phyloP scores from a whole-genome alignment of 2,113 vertebrate species.

The Isichthys henryi region DNA sequence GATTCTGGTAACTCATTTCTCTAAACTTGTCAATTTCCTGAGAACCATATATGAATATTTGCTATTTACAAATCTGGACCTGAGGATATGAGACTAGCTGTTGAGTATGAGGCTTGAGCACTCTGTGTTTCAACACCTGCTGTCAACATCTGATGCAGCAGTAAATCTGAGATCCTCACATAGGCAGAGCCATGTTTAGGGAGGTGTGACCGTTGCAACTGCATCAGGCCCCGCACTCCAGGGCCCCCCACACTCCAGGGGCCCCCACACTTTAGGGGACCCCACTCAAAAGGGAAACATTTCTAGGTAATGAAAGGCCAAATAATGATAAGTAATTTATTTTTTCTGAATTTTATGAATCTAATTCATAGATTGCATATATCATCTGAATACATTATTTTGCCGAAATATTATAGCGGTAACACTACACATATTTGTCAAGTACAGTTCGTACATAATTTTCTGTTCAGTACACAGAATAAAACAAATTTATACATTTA shows the following conservation, averaged over 20 bases:
- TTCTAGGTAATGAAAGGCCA: background rate
- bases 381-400: background rate
- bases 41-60: background rate
- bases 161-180: background rate
- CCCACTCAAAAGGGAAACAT: background rate
- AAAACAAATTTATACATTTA: background rate
- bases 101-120: background rate
- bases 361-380: background rate
- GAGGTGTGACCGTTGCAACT: background rate
- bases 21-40: background rate
- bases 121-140: background rate
- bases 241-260: background rate
- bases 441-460: background rate
- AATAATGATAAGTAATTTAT: background rate
- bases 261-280: too few relatives aligned
- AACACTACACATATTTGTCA: background rate
- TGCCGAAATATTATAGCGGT: background rate
- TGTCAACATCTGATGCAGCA: background rate
- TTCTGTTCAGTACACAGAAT: background rate
- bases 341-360: too few relatives aligned
- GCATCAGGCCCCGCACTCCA: background rate
- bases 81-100: background rate
- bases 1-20: background rate
- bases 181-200: background rate
- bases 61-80: background rate